Percentiles rank a stretch among this genome's conserved stretches.
These are phyloP conservation scores for Crossocerus cetratus DNA, from an alignment of 2,888 invertebrate species.

Conservation along the genomic window DNA sequence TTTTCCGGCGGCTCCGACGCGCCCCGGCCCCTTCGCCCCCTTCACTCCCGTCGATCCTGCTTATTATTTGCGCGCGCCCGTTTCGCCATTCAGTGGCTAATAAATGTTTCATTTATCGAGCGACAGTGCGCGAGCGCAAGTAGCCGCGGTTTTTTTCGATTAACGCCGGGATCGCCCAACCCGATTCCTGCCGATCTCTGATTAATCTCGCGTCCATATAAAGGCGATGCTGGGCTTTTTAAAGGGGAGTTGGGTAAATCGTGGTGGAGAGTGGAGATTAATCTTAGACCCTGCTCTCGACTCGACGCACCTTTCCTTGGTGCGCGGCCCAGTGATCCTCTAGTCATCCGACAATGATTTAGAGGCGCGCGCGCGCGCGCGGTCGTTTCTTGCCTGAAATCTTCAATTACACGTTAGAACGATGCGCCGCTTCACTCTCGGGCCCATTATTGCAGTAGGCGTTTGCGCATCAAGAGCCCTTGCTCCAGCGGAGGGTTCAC, in stretches of 20 bases:
- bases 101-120: conserved; percentile 42
- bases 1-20: neutral
- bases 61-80: conserved; percentile 33
- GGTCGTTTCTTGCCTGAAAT: no score
- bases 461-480: no score
- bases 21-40: neutral
- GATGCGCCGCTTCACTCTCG: neutral
- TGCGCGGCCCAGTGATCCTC: no score
- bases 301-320: no score
- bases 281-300: neutral
- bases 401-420: no score
- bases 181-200: neutral
- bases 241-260: neutral
- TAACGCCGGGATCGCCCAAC: neutral
- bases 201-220: neutral
- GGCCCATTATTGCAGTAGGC: conserved; percentile 9
- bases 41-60: neutral
- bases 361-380: no score
- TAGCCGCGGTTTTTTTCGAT: conserved; percentile 1
- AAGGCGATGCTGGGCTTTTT: neutral
- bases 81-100: conserved; percentile 25
- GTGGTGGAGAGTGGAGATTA: neutral
- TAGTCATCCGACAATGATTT: no score
- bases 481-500: conserved; percentile 21
- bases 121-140: conserved; percentile 5